Evolutionary conservation across 2,797 vertebrate species (phyloP).

Genomic region (Clarias fuscus): DNA sequence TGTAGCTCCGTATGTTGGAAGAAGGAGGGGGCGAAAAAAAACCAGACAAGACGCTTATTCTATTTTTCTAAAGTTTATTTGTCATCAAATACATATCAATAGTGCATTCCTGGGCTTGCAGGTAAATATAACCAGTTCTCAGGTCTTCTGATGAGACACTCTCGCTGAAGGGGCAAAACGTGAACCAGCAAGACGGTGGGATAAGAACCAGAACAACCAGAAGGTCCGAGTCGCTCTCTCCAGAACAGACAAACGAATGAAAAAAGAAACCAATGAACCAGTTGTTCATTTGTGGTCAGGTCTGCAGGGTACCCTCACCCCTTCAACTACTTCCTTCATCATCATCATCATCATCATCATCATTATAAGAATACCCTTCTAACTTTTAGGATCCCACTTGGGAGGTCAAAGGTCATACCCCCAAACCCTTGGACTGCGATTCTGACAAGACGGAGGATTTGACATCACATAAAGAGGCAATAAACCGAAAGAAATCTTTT

Average conservation of each 20-base stretch:
- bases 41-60: conserved; percentile 20
- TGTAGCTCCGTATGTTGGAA: background rate
- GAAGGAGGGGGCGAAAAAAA: background rate
- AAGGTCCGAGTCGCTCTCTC: conserved; percentile 52
- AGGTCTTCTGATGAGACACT: conserved; percentile 61
- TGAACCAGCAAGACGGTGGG: conserved; percentile 57
- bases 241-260: conserved; percentile 51
- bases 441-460: conserved; percentile 53
- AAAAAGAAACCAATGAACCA: conserved; percentile 42
- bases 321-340: conserved; percentile 24
- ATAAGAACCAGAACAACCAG: conserved; percentile 55
- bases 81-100: conserved; percentile 73
- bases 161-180: conserved; percentile 50
- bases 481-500: conserved; percentile 44
- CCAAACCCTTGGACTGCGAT: conserved; percentile 56
- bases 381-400: conserved; percentile 4
- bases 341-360: conserved; percentile 9
- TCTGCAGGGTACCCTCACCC: conserved; percentile 50
- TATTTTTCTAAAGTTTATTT: conserved; percentile 75
- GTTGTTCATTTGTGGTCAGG: conserved; percentile 47
- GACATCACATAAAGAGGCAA: conserved; percentile 51
- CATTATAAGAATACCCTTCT: conserved; percentile 2
- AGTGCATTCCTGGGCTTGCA: conserved; percentile 78
- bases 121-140: conserved; percentile 68
- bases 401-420: conserved; percentile 61